Evolutionary conservation across 2,888 invertebrate genomes (phyloP), one percentile per base, ranked within the genome.

Genomic region (Zaprionus obscuricornis): DNA sequence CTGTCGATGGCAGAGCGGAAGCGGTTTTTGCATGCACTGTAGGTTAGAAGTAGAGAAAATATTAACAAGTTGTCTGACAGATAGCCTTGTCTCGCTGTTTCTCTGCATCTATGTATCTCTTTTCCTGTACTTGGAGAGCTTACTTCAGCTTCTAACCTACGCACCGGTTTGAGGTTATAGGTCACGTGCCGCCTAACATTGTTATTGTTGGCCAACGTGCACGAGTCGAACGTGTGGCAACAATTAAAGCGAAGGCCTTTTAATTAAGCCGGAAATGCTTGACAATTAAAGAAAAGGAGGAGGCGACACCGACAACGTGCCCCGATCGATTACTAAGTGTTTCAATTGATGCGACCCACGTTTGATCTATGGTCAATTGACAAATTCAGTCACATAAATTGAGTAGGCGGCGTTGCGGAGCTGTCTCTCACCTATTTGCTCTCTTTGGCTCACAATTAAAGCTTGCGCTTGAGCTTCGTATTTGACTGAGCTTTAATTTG

Each of bases 181-280:
- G 72, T 73, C 72, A 73, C 72, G 72, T 73, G 72, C 46, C 58
- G 62, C 16, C 40, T 57, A 60, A 49, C 39, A 24, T 47, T 60
- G 65, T 46, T 57, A 39, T 74, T 74, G 56, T 60, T 54, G 70
- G 11, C 76, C 64, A 83, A 79, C 83, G 75, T 75, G 79, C 50
- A 62, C 55, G 46, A 58, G 59, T 47, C 37, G 75, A 57, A 82
- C 78, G 83, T 78, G 78, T 78, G 83, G 71, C 76, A 75, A 78
- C 78, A 78, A 78, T 78, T 78, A 78, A 71, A 62, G 27, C 13
- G 66, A 65, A 66, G 75, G 73, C 56, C 71, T 64, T 60, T 68
- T 78, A 77, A 83, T 79, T 78, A 75, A 62, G 54, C 78, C 78
- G 78, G 78, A 78, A 76, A 66, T 68, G 64, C 51, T 58, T 55